These are phyloP conservation scores for Pherbina coryleti DNA, from an alignment of 2,888 invertebrate genomes.

Conservation along the genomic window DNA sequence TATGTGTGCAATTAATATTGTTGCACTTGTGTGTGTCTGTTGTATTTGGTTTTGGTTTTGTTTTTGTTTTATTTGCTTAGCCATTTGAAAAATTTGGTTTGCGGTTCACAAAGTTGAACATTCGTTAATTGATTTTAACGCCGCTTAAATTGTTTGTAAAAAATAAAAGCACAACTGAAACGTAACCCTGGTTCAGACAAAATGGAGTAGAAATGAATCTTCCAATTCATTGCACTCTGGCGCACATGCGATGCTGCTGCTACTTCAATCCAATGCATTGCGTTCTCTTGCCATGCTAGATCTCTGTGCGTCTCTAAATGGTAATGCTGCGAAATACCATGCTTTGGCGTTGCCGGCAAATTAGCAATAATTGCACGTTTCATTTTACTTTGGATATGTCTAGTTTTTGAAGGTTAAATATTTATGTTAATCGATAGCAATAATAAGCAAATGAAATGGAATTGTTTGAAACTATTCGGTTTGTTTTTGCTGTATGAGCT, in stretches of 20 bases:
- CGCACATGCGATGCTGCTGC: not conserved
- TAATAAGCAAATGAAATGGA: not conserved
- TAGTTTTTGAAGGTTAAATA: not conserved
- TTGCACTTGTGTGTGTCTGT: not conserved
- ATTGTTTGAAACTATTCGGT: not conserved
- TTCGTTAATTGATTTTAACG: slow-evolving; percentile 28
- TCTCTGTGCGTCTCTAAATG: not conserved
- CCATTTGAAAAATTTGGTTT: slow-evolving; percentile 31
- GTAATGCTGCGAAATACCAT: not conserved
- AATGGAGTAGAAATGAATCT: slow-evolving; percentile 13
- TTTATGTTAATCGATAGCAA: not conserved
- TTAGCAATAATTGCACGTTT: no score
- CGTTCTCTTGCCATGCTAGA: not conserved
- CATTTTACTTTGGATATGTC: not conserved
- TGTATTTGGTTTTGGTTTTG: not conserved
- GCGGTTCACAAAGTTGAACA: slow-evolving; percentile 25
- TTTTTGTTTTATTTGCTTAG: not conserved
- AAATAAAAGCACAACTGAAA: not conserved
- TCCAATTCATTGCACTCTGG: slow-evolving; percentile 25
- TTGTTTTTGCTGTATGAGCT: no score
- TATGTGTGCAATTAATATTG: not conserved
- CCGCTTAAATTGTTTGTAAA: slow-evolving; percentile 15
- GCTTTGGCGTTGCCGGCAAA: no score
- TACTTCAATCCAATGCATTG: not conserved
- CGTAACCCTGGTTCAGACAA: slow-evolving; percentile 5